These are phyloP conservation scores for Arion vulgaris DNA, from an alignment of 1,140 invertebrate genomes.

Conservation along the genomic window DNA sequence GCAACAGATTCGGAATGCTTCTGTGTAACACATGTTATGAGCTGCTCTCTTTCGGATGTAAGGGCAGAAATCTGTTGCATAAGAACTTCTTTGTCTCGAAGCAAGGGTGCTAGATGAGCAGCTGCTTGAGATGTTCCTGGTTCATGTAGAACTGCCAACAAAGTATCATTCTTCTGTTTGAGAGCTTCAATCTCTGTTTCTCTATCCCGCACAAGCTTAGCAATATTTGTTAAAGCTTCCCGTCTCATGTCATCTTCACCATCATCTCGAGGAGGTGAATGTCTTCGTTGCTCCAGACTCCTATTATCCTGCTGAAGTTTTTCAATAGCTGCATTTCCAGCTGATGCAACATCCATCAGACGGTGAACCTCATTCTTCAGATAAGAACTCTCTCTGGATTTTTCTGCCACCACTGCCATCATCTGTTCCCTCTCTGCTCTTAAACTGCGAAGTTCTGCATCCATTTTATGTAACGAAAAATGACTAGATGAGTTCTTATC, in stretches of 20 bases:
- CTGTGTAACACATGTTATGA: slow-evolving; percentile 82
- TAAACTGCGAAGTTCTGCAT: slow-evolving; percentile 63
- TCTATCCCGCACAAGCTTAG: slow-evolving; percentile 72
- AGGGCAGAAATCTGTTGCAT: slow-evolving; percentile 65
- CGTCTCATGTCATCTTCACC: slow-evolving; percentile 69
- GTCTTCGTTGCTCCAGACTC: slow-evolving; percentile 54
- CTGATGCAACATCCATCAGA: slow-evolving; percentile 70
- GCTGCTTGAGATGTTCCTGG: slow-evolving; percentile 49
- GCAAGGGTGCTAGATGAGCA: slow-evolving; percentile 57
- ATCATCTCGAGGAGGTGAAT: slow-evolving; percentile 41
- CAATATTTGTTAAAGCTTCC: slow-evolving; percentile 72
- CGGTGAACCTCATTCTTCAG: slow-evolving; percentile 72
- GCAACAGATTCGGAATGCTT: slow-evolving; percentile 88
- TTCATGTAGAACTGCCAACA: slow-evolving; percentile 71
- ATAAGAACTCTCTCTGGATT: slow-evolving; percentile 70
- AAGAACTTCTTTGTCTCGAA: slow-evolving; percentile 71
- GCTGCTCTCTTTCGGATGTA: slow-evolving; percentile 80
- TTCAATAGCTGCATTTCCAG: slow-evolving; percentile 68
- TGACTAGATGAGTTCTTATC: slow-evolving; percentile 49
- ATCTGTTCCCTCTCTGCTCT: slow-evolving; percentile 72
- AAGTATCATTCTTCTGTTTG: slow-evolving; percentile 71
- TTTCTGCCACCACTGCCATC: slow-evolving; percentile 72
- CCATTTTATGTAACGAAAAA: slow-evolving; percentile 61
- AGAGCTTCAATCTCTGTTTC: slow-evolving; percentile 74
- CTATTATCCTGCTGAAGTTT: slow-evolving; percentile 71